These are phyloP conservation scores for Epistrophe grossulariae DNA, from an alignment of 2,888 invertebrate species.

Conservation along the genomic window DNA sequence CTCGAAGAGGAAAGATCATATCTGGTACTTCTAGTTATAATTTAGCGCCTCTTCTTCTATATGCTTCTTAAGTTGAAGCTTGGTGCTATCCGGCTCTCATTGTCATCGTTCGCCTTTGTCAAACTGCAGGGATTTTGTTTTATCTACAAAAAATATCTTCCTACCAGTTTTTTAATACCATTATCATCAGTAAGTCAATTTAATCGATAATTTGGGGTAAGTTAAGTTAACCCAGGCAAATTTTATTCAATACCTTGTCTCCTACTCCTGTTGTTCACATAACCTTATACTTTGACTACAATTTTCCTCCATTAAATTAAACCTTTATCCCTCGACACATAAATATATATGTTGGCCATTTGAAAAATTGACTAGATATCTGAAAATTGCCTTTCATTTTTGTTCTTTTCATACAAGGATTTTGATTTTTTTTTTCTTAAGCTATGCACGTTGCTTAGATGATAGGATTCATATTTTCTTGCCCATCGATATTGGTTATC, in stretches of 20 bases:
- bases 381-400: background rate
- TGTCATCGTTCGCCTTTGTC: too few species aligned
- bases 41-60: too few species aligned
- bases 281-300: slow-evolving; percentile 8
- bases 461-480: background rate
- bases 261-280: background rate
- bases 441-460: slow-evolving; percentile 3
- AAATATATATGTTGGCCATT: background rate
- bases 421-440: background rate
- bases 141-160: too few species aligned
- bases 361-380: background rate
- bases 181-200: background rate
- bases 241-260: background rate
- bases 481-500: background rate
- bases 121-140: too few species aligned
- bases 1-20: too few species aligned
- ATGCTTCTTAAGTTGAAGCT: too few species aligned
- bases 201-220: background rate
- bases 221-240: background rate
- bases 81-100: too few species aligned
- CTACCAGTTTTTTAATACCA: too few species aligned
- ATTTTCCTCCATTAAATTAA: slow-evolving; percentile 22
- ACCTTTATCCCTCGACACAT: background rate
- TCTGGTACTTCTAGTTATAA: too few species aligned
- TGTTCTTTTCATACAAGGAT: background rate